phyloP scores from a whole-genome alignment of 2,113 vertebrate species.

The Rostratula benghalensis region DNA sequence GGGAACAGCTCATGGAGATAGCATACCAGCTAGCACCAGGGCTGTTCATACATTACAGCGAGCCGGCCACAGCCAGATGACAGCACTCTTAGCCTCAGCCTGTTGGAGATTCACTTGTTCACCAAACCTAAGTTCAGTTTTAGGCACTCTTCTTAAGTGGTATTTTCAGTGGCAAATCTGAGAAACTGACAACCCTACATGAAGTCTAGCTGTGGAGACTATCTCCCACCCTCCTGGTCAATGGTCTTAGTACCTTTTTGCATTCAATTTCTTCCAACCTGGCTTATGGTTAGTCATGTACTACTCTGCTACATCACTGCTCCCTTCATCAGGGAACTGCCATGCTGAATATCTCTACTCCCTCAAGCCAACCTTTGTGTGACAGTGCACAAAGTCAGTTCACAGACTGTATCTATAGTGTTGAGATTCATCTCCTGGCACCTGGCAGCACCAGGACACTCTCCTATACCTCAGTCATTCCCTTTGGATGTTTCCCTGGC shows the following conservation, averaged over 20 bases:
- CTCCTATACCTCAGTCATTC: background rate
- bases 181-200: background rate
- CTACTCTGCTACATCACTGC: background rate
- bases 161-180: background rate
- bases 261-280: background rate
- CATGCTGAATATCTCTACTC: background rate
- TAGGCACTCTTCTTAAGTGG: background rate
- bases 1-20: background rate
- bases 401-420: background rate
- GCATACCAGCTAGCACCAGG: background rate
- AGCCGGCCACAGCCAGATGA: background rate
- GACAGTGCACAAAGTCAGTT: background rate
- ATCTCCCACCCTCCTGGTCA: background rate
- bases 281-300: background rate
- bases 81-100: background rate
- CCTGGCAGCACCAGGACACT: background rate
- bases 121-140: background rate
- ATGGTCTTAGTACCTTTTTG: background rate
- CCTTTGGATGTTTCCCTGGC: background rate
- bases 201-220: background rate
- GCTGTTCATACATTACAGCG: background rate
- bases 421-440: background rate
- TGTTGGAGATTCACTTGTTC: background rate
- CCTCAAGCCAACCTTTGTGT: background rate
- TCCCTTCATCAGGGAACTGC: background rate